Evolutionary conservation across 2,797 vertebrate species (phyloP).

Genomic region (Pyrrhura leucotis): DNA sequence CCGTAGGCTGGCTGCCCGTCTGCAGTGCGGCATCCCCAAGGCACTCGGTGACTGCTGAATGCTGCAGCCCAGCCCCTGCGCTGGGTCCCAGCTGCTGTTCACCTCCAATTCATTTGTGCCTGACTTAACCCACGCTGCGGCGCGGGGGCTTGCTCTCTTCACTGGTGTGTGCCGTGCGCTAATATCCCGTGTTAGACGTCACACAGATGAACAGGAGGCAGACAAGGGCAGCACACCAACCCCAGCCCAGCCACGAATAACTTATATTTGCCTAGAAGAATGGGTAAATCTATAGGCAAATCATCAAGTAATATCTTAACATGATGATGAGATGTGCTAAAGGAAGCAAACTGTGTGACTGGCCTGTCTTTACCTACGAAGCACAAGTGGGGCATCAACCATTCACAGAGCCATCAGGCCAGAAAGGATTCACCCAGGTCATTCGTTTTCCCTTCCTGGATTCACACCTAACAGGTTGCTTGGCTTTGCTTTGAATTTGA

Average conservation of each 20-base stretch:
- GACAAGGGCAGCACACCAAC: neutral
- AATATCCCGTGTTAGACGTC: neutral
- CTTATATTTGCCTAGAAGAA: neutral
- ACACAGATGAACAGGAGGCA: neutral
- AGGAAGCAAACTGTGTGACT: neutral
- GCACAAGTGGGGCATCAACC: neutral
- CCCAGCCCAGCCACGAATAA: neutral
- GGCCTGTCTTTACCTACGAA: neutral
- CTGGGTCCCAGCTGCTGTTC: slow-evolving; percentile 29
- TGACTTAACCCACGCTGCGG: neutral
- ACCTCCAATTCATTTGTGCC: neutral
- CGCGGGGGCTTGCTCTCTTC: neutral
- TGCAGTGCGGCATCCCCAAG: neutral
- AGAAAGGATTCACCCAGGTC: neutral
- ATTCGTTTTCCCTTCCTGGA: neutral
- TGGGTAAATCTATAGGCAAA: neutral
- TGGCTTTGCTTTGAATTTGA: neutral
- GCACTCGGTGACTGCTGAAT: neutral
- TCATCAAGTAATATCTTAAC: neutral
- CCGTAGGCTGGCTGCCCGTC: neutral
- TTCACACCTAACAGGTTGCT: neutral
- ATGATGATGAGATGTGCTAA: neutral
- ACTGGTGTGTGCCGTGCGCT: neutral
- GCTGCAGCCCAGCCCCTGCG: neutral
- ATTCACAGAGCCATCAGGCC: neutral